Conservation (phyloP, 2,888 invertebrate genomes). For the Agrotis exclamationis region DNA sequence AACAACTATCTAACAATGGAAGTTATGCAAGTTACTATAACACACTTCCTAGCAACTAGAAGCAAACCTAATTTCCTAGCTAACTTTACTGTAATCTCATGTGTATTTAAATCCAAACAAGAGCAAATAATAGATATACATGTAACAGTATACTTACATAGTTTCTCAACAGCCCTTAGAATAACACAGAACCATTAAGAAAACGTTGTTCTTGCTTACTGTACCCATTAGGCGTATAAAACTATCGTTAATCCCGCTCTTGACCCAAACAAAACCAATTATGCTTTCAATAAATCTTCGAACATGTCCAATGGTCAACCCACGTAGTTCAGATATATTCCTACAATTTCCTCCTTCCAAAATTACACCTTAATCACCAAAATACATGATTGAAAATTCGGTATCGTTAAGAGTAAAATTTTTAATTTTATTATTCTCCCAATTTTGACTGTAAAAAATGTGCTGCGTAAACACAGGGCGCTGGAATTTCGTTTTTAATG, state of each 20-base stretch:
- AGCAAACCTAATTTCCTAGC: constrained; percentile 61
- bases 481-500: constrained; percentile 48
- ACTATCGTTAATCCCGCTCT: constrained; percentile 83
- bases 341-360: constrained; percentile 29
- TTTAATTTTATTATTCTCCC: constrained; percentile 65
- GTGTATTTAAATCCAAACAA: constrained; percentile 58
- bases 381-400: constrained; percentile 50
- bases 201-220: constrained; percentile 75
- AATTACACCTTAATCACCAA: constrained; percentile 51
- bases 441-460: constrained; percentile 64
- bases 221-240: constrained; percentile 82
- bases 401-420: constrained; percentile 36
- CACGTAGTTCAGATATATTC: constrained; percentile 66
- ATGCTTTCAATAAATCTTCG: constrained; percentile 84
- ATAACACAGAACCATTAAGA: constrained; percentile 75
- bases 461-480: constrained; percentile 64
- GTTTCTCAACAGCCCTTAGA: constrained; percentile 50
- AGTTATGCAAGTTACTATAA: constrained; percentile 49
- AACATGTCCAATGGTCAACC: constrained; percentile 73
- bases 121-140: constrained; percentile 51
- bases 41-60: constrained; percentile 49
- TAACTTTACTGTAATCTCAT: constrained; percentile 58
- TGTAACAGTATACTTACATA: constrained; percentile 10
- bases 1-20: constrained; percentile 51
- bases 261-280: constrained; percentile 87